Evolutionary conservation across 1,140 invertebrate genomes (phyloP).

Genomic region (Drosophila novamexicana): DNA sequence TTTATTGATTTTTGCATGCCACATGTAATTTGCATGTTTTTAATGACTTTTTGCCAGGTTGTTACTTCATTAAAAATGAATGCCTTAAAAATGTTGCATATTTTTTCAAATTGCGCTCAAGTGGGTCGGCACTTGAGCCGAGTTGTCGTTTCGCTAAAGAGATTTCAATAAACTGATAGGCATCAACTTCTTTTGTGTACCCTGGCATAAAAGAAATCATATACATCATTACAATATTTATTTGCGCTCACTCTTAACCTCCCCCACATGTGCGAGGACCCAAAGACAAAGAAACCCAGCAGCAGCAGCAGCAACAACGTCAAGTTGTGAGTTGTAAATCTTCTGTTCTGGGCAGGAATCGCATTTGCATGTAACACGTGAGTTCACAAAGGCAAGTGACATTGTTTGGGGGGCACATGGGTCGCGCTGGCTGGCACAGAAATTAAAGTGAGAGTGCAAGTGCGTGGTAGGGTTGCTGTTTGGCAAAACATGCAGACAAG

Average conservation of each 20-base stretch:
- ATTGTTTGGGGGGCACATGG: slow-evolving; percentile 62
- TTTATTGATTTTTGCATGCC: slow-evolving; percentile 62
- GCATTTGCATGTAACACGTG: slow-evolving; percentile 81
- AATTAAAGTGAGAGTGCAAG: slow-evolving; percentile 81
- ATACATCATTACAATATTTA: slow-evolving; percentile 82
- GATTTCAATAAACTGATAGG: slow-evolving; percentile 77
- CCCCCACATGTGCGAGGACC: slow-evolving; percentile 17
- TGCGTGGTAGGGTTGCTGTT: slow-evolving; percentile 68
- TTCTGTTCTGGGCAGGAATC: slow-evolving; percentile 56
- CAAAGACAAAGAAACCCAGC: slow-evolving; percentile 42
- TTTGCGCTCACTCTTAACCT: slow-evolving; percentile 65
- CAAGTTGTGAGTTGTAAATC: slow-evolving; percentile 39
- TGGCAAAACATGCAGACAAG: slow-evolving; percentile 42
- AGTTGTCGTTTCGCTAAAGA: slow-evolving; percentile 53
- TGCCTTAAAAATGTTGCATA: slow-evolving; percentile 62
- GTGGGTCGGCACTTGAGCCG: slow-evolving; percentile 52
- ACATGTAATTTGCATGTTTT: slow-evolving; percentile 70
- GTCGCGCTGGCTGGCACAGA: slow-evolving; percentile 66
- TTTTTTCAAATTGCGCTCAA: slow-evolving; percentile 55
- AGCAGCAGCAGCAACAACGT: slow-evolving; percentile 18
- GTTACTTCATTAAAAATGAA: slow-evolving; percentile 75
- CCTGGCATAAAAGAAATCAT: slow-evolving; percentile 65
- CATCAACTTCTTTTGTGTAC: slow-evolving; percentile 41
- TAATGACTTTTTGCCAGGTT: slow-evolving; percentile 72
- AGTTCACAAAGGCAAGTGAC: slow-evolving; percentile 78